phyloP scores from a whole-genome alignment of 2,888 invertebrate species.

The Capitulum mitella region DNA sequence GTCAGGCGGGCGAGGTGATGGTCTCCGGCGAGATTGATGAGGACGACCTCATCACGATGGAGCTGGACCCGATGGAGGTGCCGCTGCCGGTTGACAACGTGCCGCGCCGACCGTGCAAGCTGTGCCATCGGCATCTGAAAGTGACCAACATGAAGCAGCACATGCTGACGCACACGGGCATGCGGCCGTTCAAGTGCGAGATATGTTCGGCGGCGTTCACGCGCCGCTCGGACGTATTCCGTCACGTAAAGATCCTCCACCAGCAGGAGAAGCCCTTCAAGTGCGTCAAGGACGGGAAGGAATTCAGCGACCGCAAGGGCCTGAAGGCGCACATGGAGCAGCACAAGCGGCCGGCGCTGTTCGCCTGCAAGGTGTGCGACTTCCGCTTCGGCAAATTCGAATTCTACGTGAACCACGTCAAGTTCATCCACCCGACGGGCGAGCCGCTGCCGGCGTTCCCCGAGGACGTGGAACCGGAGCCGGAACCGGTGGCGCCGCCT shows the following conservation, averaged over 20 bases:
- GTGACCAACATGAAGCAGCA: slow-evolving; percentile 37
- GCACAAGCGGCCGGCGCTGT: slow-evolving; percentile 38
- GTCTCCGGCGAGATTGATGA: neutral
- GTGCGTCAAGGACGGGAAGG: slow-evolving; percentile 35
- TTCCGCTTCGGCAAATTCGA: slow-evolving; percentile 40
- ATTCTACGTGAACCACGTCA: slow-evolving; percentile 40
- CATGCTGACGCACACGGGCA: slow-evolving; percentile 38
- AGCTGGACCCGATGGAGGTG: slow-evolving; percentile 21
- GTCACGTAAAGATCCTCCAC: slow-evolving; percentile 39
- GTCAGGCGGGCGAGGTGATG: neutral
- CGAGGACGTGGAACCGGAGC: slow-evolving; percentile 23
- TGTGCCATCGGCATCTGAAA: slow-evolving; percentile 29
- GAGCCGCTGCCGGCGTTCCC: slow-evolving; percentile 26
- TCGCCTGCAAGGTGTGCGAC: slow-evolving; percentile 39
- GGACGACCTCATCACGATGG: slow-evolving; percentile 25
- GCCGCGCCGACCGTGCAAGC: slow-evolving; percentile 23
- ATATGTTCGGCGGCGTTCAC: slow-evolving; percentile 39
- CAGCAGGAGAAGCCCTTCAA: slow-evolving; percentile 39
- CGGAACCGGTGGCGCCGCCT: slow-evolving; percentile 24
- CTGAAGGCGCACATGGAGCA: slow-evolving; percentile 38
- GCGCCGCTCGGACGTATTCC: slow-evolving; percentile 39
- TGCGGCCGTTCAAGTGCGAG: slow-evolving; percentile 38
- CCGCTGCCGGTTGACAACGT: neutral
- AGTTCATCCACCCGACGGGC: slow-evolving; percentile 38
- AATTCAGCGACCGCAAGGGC: slow-evolving; percentile 36